These are phyloP conservation scores for Sinodicranocentrus sp. DNA, from an alignment of 2,888 invertebrate species.

Conservation along the genomic window DNA sequence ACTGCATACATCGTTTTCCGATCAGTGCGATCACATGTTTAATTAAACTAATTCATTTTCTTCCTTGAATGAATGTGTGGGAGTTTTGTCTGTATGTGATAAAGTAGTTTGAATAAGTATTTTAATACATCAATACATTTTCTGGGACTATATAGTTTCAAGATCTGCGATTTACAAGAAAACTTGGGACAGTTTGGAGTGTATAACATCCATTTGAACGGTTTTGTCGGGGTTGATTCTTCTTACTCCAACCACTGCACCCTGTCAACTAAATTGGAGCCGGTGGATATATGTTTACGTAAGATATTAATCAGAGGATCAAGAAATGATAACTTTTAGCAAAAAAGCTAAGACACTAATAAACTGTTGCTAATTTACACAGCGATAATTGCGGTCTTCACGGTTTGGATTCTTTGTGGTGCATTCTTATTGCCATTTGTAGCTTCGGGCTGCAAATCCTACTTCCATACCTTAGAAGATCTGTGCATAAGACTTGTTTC, in stretches of 20 bases:
- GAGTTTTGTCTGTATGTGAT: too few relatives aligned
- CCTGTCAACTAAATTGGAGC: conserved; percentile 79
- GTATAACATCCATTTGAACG: conserved; percentile 72
- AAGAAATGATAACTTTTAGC: too few relatives aligned
- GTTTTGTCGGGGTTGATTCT: conserved; percentile 51
- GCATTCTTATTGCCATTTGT: too few relatives aligned
- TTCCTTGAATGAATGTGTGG: background rate
- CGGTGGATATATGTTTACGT: conserved; percentile 87
- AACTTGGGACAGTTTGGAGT: conserved; percentile 76
- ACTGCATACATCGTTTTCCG: too few relatives aligned
- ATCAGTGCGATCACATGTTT: too few relatives aligned
- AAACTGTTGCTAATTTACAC: background rate
- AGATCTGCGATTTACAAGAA: conserved; percentile 20
- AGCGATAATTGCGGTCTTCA: conserved; percentile 61
- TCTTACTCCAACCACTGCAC: conserved; percentile 27
- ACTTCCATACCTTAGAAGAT: too few relatives aligned
- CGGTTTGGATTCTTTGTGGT: conserved; percentile 71
- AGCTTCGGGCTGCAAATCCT: too few relatives aligned
- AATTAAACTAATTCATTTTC: background rate
- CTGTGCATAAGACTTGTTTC: too few relatives aligned
- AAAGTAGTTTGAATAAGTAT: background rate
- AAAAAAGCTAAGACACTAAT: too few relatives aligned
- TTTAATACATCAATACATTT: too few relatives aligned
- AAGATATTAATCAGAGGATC: too few relatives aligned
- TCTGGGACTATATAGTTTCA: too few relatives aligned